Evolutionary conservation across 2,888 invertebrate genomes (phyloP).

Genomic region (Dermolepida albohirtum): DNA sequence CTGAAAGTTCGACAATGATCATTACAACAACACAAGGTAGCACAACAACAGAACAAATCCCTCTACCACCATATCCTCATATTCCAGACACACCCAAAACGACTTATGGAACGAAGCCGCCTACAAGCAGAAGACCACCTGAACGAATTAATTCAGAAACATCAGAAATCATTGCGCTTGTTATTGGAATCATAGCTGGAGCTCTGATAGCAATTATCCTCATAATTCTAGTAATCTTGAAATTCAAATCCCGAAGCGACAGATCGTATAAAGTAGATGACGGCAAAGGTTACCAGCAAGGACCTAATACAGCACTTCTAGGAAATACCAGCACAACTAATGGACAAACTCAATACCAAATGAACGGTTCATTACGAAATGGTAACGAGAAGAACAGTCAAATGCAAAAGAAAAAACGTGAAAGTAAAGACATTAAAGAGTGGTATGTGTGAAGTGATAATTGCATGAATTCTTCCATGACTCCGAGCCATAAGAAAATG

Average conservation of each 20-base stretch:
- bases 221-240: slow-evolving; percentile 89
- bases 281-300: slow-evolving; percentile 80
- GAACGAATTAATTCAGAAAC: slow-evolving; percentile 75
- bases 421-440: slow-evolving; percentile 93
- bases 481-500: slow-evolving; percentile 59
- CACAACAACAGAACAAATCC: slow-evolving; percentile 48
- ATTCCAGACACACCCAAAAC: slow-evolving; percentile 50
- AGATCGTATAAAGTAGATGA: slow-evolving; percentile 95
- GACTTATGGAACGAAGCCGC: slow-evolving; percentile 52
- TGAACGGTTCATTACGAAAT: slow-evolving; percentile 68
- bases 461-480: slow-evolving; percentile 47
- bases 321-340: slow-evolving; percentile 69
- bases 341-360: slow-evolving; percentile 66
- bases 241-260: slow-evolving; percentile 87
- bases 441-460: slow-evolving; percentile 85
- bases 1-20: slow-evolving; percentile 1
- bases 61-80: slow-evolving; percentile 58
- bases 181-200: slow-evolving; percentile 91
- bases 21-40: slow-evolving; percentile 28
- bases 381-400: slow-evolving; percentile 63
- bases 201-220: slow-evolving; percentile 91
- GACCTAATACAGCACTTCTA: slow-evolving; percentile 82
- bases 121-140: slow-evolving; percentile 60
- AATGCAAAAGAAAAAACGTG: slow-evolving; percentile 72
- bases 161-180: slow-evolving; percentile 80